Percentiles rank a stretch among this genome's conserved stretches.
Conservation (phyloP, 2,888 invertebrate species). For the Drosophila picticornis region DNA sequence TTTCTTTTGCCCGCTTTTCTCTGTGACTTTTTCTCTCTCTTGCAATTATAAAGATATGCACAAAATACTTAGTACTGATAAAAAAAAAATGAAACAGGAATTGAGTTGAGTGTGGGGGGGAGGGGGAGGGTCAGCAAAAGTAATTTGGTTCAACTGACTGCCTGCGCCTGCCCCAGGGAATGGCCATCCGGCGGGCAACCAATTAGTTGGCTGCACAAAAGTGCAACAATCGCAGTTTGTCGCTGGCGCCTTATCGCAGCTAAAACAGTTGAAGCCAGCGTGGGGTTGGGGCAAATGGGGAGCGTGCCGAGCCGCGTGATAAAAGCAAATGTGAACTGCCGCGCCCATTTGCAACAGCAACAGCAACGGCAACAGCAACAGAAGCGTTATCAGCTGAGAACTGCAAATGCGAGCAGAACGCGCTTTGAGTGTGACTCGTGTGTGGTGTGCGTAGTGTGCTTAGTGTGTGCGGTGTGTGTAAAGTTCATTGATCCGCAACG, state of each 20-base stretch:
- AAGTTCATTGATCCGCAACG: slow-evolving; percentile 74
- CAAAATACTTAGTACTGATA: slow-evolving; percentile 56
- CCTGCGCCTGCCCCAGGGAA: slow-evolving; percentile 16
- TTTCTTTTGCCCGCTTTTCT: slow-evolving; percentile 3
- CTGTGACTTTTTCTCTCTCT: slow-evolving; percentile 10
- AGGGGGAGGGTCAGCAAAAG: slow-evolving; percentile 33
- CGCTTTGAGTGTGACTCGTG: slow-evolving; percentile 26
- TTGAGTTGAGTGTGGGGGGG: too few species aligned
- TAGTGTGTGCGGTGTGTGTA: slow-evolving; percentile 34
- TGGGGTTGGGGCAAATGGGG: not conserved
- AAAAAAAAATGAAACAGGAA: slow-evolving; percentile 32
- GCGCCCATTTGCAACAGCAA: slow-evolving; percentile 44
- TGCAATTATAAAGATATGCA: slow-evolving; percentile 78
- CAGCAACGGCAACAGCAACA: too few species aligned
- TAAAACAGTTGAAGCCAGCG: not conserved
- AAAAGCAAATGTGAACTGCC: slow-evolving; percentile 49
- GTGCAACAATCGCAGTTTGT: slow-evolving; percentile 35
- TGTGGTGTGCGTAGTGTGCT: slow-evolving; percentile 38
- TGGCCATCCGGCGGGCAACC: slow-evolving; percentile 31
- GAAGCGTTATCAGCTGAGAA: slow-evolving; percentile 58
- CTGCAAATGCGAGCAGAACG: slow-evolving; percentile 47
- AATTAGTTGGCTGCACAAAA: slow-evolving; percentile 63
- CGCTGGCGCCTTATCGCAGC: slow-evolving; percentile 37
- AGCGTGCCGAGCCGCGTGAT: slow-evolving; percentile 23
- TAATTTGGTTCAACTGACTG: slow-evolving; percentile 74